Evolutionary conservation across 2,113 vertebrate genomes (phyloP), one percentile per base, ranked within the genome.

Genomic region (Macaca nemestrina): DNA sequence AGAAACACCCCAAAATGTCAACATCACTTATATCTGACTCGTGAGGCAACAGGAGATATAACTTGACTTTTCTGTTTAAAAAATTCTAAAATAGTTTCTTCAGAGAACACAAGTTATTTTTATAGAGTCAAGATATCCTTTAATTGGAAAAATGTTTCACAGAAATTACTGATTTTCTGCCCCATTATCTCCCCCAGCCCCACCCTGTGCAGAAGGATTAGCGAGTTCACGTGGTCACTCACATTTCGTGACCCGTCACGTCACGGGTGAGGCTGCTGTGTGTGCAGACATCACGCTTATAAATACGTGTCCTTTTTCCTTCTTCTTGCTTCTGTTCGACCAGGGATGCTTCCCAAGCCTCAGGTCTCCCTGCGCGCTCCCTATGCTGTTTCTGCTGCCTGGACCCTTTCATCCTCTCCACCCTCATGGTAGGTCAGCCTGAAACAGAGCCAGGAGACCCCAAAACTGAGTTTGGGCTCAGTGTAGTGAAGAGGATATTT

Each of bases 231-330:
- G 13, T 0, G 9, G 30, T 38, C 76, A 50, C 3, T 38, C 68
- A 55, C 2, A 14, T 8, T 25, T 48, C 3, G 0, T 5, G 27
- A 64, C 30, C 64, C 18, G 0, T 0, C 23, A 8, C 35, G 1
- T 78, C 79, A 35, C 9, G 30, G 11, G 20, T 8, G 38, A 84
- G 32, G 12, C 18, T 23, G 6, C 50, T 13, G 32, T 14, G 8
- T 2, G 0, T 52, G 68, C 35, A 61, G 40, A 52, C 18, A 32
- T 27, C 38, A 10, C 3, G 8, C 32, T 38, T 35, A 5, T 3
- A 27, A 52, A 3, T 32, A 64, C 0, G 4, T 3, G 0, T 25
- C 40, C 17, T 13, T 2, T 57, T 50, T 45, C 3, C 38, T 55
- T 55, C 16, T 10, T 38, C 61, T 22, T 38, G 5, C 68, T 75